Evolutionary conservation across 2,888 invertebrate genomes (phyloP), one percentile per base, ranked within the genome.

Genomic region (Trissolcus brochymenae): DNA sequence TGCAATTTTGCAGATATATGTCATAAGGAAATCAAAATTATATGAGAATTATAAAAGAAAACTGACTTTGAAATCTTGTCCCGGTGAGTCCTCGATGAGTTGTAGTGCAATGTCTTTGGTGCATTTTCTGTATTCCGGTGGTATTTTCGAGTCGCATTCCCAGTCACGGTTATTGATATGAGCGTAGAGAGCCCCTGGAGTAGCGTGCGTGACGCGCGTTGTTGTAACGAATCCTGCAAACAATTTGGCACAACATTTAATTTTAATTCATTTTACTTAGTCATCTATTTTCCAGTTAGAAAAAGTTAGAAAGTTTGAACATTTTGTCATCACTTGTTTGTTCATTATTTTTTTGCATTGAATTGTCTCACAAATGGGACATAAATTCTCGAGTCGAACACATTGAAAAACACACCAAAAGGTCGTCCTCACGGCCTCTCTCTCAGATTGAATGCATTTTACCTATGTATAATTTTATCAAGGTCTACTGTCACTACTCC

Each of bases 121-220:
- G 85, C 90, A 92, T 70, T 79, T 83, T 41, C 86, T 81, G 83
- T 88, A 83, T 46, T 81, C 65, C 1, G 49, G 67, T 0, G 89
- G 89, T 62, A 89, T 84, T 41, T 76, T 77, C 4, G 87, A 86
- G 79, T 93, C 93, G 81, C 92, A 92, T 79, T 92, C 93, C 92
- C 92, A 93, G 77, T 92, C 90, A 1, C 93, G 85, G 80, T 91
- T 86, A 75, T 91, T 91, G 11, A 88, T 85, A 67, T 91, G 91
- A 1, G 93, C 92, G 84, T 91, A 93, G 0, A 91, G 88, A 1
- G 92, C 91, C 0, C 92, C 92, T 0, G 93, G 93, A 4, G 93
- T 93, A 1, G 93, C 93, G 80, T 93, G 93, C 1, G 93, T 93
- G 19, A 93, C 90, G 25, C 93, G 89, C 2, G 93, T 93, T 0